Evolutionary conservation across 1,140 invertebrate genomes (phyloP), one percentile per base, ranked within the genome.

Genomic region (Chionoecetes opilio): DNA sequence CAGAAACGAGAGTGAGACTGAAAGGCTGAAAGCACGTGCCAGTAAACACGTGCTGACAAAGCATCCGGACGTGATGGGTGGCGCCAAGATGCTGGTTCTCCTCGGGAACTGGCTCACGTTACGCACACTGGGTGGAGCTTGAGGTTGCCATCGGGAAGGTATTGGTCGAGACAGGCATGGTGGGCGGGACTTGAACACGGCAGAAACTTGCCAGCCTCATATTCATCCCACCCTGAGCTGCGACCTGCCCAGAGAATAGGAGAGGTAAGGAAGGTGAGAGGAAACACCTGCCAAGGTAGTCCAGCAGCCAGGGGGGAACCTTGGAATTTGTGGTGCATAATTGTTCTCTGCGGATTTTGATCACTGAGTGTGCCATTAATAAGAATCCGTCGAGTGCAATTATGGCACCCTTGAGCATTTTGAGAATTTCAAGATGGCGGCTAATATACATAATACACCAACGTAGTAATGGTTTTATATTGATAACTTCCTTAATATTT

Each of bases 121-220:
- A 93, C 37, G 32, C 94, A 95, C 37, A 95, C 21, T 38, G 92
- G 95, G 53, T 86, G 84, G 75, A 96, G 96, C 34, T 96, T 96
- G 17, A 96, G 41, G 95, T 96, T 96, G 21, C 96, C 96, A 82
- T 96, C 96, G 6, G 96, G 96, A 17, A 96, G 92, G 91, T 96
- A 96, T 34, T 94, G 89, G 86, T 96, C 96, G 34, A 96, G 92
- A 46, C 96, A 96, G 53, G 96, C 93, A 93, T 96, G 96, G 34
- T 95, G 88, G 37, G 95, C 95, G 8, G 95, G 92, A 0, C 38
- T 46, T n/a, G 34, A 14, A 87, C 96, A 96, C 85, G 92, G 35
- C 29, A 88, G 82, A 46, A 96, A 96, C 88, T 38, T 93, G 2
- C 95, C 96, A 35, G 96, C 95, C 14, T 95, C 92, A 88, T 95